Evolutionary conservation across 2,888 invertebrate genomes (phyloP), one percentile per base, ranked within the genome.

Genomic region (Listrodromus nycthemerus): DNA sequence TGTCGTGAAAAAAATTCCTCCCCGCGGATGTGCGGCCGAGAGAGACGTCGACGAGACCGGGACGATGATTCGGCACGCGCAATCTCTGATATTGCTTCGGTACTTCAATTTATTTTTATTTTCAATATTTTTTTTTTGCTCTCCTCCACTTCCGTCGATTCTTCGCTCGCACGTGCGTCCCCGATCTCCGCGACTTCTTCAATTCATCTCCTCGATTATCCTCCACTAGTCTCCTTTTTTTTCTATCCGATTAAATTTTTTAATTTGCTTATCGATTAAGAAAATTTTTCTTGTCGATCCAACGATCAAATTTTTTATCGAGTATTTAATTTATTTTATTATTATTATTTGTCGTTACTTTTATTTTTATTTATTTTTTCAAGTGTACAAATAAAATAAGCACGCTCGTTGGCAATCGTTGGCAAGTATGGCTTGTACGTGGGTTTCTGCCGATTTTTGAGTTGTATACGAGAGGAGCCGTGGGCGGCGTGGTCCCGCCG

Each of bases 401-500:
- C 27, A 21, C 61, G 45, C 65, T 66, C 19, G 0, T 45, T 41
- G 58, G 19, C 24, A 50, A 45, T 30, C 24, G 21, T n/a, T n/a
- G n/a, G n/a, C n/a, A n/a, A n/a, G n/a, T 30, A 16, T 71, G 41
- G 75, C 48, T 33, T 74, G 19, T 10, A 0, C 37, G 41, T 33
- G 27, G 13, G 48, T 19, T 58, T 24, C 5, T n/a, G 55, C 21
- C 8, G 50, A 70, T 33, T 13, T 52, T 33, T 58, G 69, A 61
- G 27, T 37, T 24, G 45, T 30, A 52, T 65, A 21, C 48, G 61
- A 73, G 70, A 83, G 84, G 87, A 89, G 88, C 88, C 90, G 90
- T 89, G 89, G 89, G 90, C 90, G 91, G 88, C 90, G 90, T 90
- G 90, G 86, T 91, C 90, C 88, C 88, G 86, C 89, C 91, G 88